Base-by-base conservation (phyloP, 1,140 invertebrate genomes). In the Cotesia vestalis region DNA sequence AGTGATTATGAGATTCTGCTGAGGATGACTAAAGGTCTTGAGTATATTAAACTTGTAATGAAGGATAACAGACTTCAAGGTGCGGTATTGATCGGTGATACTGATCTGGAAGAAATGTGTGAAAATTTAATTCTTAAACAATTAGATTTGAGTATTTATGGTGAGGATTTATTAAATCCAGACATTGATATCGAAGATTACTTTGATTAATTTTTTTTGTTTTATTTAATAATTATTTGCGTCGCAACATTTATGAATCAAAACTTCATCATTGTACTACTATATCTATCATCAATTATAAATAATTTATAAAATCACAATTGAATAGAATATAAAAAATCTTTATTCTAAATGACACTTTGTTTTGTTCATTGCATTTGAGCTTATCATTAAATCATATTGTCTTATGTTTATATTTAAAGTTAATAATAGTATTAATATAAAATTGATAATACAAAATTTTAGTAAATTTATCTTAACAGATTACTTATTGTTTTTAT, bases 181-280 rank as follows among this genome's bases (percentile, higher is more conserved):
- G 89, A 95, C 86, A 94, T 99, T 81, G 97, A 99, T 86, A 96
- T 99, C 81, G 97, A 99, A 85, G 98, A 99, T 89, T 99, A 98
- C 88, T 99, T 99, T 92, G 98, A 99, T 91, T 99, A 87, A 89
- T 12, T 36, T 60, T 5, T 27, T 38, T 67, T 38, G 11, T 51
- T 63, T 66, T 20, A 20, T 27, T 27, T 27, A 27, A 27, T 27
- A 27, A 27, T 27, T n/a, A 69, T 55, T 46, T 46, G 40, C 40
- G 40, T 46, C 40, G 40, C 40, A 46, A 46, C 11, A 6, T 46
- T 9, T 46, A 46, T 46, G 1, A 46, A 46, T 14, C 4, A 55
- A 55, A 17, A 38, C 46, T 61, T 61, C 20, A 12, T 34, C 59
- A 66, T 52, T 34, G 8, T 20, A 62, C 60, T 62, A 17, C 17